Percentiles rank a stretch among this genome's conserved stretches.
phyloP scores from a whole-genome alignment of 2,888 invertebrate genomes.

The Malthinus seriepunctatus region DNA sequence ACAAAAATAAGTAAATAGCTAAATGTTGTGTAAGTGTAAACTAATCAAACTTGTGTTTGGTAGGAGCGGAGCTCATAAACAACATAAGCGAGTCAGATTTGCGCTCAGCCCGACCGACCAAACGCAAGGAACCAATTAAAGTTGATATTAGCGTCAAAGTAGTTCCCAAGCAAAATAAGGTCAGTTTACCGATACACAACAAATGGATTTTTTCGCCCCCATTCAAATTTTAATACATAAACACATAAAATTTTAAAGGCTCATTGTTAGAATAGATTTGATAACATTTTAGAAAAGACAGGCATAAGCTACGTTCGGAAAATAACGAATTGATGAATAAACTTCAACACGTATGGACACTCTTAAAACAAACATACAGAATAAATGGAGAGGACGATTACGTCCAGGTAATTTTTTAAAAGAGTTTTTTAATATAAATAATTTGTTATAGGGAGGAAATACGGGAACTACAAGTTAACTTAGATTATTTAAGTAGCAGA shows the following conservation, averaged over 20 bases:
- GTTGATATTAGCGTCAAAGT: slow-evolving; percentile 78
- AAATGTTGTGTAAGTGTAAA: slow-evolving; percentile 4
- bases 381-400: slow-evolving; percentile 36
- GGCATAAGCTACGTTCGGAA: slow-evolving; percentile 63
- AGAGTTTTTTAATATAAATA: slow-evolving; percentile 42
- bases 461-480: slow-evolving; percentile 79
- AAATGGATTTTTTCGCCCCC: background rate
- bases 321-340: slow-evolving; percentile 65
- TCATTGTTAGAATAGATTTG: too few species aligned
- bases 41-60: slow-evolving; percentile 50
- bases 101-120: slow-evolving; percentile 54
- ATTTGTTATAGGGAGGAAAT: slow-evolving; percentile 71
- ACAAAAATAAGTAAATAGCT: background rate
- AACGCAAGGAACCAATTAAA: slow-evolving; percentile 72
- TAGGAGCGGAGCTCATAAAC: slow-evolving; percentile 51
- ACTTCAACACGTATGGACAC: slow-evolving; percentile 63
- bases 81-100: slow-evolving; percentile 55
- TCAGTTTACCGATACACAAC: slow-evolving; percentile 43
- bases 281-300: slow-evolving; percentile 62
- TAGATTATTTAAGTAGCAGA: slow-evolving; percentile 65
- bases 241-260: background rate
- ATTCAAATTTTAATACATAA: too few species aligned
- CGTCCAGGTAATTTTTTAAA: slow-evolving; percentile 36
- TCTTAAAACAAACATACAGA: slow-evolving; percentile 58
- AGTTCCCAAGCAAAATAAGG: slow-evolving; percentile 64